Evolutionary conservation across 2,113 vertebrate genomes (phyloP).

Genomic region (Climacteris rufus): DNA sequence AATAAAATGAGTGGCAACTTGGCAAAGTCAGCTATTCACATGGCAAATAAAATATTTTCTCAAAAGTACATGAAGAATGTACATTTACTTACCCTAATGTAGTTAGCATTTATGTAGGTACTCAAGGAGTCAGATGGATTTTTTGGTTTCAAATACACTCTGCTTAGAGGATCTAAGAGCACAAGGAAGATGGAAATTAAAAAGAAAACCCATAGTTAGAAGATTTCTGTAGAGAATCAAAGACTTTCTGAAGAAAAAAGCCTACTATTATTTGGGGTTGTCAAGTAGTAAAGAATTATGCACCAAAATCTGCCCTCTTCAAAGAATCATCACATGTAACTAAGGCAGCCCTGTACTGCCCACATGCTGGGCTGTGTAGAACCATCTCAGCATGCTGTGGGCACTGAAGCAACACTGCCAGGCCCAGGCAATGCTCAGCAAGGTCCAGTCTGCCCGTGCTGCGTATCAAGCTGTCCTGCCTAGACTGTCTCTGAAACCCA

Average conservation of each 20-base stretch:
- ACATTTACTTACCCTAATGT: slow-evolving; percentile 85
- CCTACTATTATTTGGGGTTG: not conserved
- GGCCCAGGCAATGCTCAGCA: not conserved
- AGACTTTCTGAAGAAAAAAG: not conserved
- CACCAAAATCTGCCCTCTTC: not conserved
- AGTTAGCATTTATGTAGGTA: slow-evolving; percentile 97
- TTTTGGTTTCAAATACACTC: slow-evolving; percentile 87
- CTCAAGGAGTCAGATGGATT: slow-evolving; percentile 83
- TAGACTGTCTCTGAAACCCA: not conserved
- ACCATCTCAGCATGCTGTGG: not conserved
- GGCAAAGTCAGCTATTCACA: not conserved
- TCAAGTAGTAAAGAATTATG: not conserved
- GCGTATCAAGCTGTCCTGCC: not conserved
- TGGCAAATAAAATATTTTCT: not conserved
- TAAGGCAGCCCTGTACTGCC: not conserved
- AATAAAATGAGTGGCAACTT: not conserved
- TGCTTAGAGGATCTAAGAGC: slow-evolving; percentile 88
- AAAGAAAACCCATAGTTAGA: slow-evolving; percentile 34
- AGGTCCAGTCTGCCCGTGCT: not conserved
- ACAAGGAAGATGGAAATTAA: slow-evolving; percentile 49
- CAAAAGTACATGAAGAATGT: slow-evolving; percentile 4
- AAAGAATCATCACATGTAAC: not conserved
- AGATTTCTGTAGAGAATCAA: not conserved
- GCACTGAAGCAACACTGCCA: not conserved
- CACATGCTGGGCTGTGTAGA: not conserved